Evolutionary conservation across 2,797 vertebrate species (phyloP).

Genomic region (Typhlichthys eigenmanni): DNA sequence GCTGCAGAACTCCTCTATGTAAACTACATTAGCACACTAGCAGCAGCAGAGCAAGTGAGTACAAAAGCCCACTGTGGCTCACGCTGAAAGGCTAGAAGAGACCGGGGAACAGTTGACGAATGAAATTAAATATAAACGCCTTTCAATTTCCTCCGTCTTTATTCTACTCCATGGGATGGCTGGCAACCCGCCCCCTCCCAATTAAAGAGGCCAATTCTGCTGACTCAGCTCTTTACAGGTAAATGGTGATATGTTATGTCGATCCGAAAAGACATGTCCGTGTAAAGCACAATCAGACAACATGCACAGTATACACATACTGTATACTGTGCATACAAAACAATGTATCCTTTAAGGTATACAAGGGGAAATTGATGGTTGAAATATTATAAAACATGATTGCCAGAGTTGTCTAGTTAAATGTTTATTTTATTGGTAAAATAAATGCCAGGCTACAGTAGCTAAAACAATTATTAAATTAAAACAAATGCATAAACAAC

Average conservation of each 20-base stretch:
- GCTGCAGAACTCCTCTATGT: constrained; percentile 1
- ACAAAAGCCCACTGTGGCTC: constrained; percentile 35
- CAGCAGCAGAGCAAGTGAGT: constrained; percentile 1
- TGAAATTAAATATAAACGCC: constrained; percentile 52
- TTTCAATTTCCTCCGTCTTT: constrained; percentile 36
- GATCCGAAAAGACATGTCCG: constrained; percentile 29
- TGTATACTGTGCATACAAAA: no score
- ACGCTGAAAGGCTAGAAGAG: constrained; percentile 15
- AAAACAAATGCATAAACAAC: no score
- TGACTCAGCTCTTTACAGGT: constrained; percentile 59
- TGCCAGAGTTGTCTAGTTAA: no score
- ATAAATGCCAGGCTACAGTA: not conserved
- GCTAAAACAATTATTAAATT: not conserved
- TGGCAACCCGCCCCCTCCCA: constrained; percentile 2
- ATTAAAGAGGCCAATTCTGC: constrained; percentile 56
- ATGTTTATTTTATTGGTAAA: no score
- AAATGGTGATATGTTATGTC: constrained; percentile 53
- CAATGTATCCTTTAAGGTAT: no score
- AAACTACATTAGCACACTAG: constrained; percentile 7
- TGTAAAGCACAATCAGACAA: constrained; percentile 8
- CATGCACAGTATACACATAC: no score
- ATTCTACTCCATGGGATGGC: constrained; percentile 1
- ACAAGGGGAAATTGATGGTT: no score
- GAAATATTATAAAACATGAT: no score
- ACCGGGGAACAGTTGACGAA: constrained; percentile 24